Base-by-base conservation (phyloP, 2,113 vertebrate genomes). In the Xenopus laevis region DNA sequence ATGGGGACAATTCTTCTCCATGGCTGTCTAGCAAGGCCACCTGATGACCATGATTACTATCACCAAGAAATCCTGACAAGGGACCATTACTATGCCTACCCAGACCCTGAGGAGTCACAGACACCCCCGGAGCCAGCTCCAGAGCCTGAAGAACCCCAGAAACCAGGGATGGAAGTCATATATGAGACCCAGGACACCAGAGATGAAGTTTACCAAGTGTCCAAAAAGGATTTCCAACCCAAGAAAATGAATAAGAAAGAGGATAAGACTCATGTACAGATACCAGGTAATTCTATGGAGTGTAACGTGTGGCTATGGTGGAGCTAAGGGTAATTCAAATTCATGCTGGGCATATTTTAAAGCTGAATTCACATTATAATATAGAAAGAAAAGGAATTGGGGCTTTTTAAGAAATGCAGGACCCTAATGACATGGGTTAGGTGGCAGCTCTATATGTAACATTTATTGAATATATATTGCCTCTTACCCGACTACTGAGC, bases 261-360 rank as follows among this genome's bases (percentile, higher is more conserved):
- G 65, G 94, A 91, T 84, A 0, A 81, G 13, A 10, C 74, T 73
- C 80, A 84, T 17, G 86, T 91, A 80, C 63, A 86, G 44, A 92
- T 90, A 79, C 71, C 93, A 94, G 95, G 96, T 91, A 92, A 90
- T 84, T 77, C 79, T n/a, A n/a, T n/a, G n/a, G n/a, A n/a, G n/a
- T n/a, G n/a, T n/a, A n/a, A n/a, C n/a, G 6, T 33, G 6, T 33
- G 30, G 30, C 30, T 33, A 33, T 6, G 3, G 6, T 33, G 30
- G 30, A 33, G 30, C 30, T 33, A n/a, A n/a, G 30, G 6, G 3
- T 33, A 33, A 33, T 33, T 33, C 3, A 4, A 6, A 33, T 33
- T 6, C 30, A 33, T 6, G 6, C 30, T 6, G 30, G 3, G 6
- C 30, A 33, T 33, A 4, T 33, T 33, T 33, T 6, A 33, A 6